phyloP scores from a whole-genome alignment of 2,797 vertebrate genomes.

The Coregonus sp. region DNA sequence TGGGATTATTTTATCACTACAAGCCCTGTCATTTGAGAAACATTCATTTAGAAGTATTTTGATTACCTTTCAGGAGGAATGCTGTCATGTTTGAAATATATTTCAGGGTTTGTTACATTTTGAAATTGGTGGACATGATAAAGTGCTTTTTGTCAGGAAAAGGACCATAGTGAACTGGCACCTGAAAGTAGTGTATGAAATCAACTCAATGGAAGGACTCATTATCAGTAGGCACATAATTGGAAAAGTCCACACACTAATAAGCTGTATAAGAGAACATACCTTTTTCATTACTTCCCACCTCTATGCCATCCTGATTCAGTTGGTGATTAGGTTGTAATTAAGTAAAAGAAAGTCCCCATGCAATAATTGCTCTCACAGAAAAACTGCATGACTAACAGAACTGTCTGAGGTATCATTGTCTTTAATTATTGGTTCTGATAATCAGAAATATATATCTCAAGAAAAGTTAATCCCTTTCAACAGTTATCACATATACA shows the following conservation, averaged over 20 bases:
- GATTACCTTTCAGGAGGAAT: neutral
- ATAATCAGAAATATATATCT: neutral
- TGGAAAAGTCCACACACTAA: slow-evolving; percentile 78
- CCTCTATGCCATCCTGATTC: neutral
- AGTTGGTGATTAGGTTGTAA: slow-evolving; percentile 12
- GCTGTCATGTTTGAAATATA: neutral
- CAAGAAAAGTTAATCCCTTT: neutral
- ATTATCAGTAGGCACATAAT: slow-evolving; percentile 81
- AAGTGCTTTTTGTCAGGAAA: slow-evolving; percentile 41
- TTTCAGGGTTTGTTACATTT: slow-evolving; percentile 16
- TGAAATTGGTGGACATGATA: slow-evolving; percentile 69
- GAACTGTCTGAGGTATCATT: neutral
- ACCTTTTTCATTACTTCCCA: slow-evolving; percentile 16
- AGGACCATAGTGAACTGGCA: slow-evolving; percentile 80
- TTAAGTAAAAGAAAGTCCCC: neutral
- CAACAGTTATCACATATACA: neutral
- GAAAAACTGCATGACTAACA: neutral
- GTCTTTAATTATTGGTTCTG: neutral
- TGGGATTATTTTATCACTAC: neutral
- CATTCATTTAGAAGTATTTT: neutral
- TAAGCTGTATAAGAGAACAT: slow-evolving; percentile 44
- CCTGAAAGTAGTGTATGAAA: slow-evolving; percentile 82
- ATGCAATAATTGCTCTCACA: slow-evolving; percentile 19
- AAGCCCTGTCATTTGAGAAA: neutral
- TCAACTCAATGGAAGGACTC: slow-evolving; percentile 80